Base-by-base conservation (phyloP, 2,797 vertebrate genomes). In the Sandelia bainsii region DNA sequence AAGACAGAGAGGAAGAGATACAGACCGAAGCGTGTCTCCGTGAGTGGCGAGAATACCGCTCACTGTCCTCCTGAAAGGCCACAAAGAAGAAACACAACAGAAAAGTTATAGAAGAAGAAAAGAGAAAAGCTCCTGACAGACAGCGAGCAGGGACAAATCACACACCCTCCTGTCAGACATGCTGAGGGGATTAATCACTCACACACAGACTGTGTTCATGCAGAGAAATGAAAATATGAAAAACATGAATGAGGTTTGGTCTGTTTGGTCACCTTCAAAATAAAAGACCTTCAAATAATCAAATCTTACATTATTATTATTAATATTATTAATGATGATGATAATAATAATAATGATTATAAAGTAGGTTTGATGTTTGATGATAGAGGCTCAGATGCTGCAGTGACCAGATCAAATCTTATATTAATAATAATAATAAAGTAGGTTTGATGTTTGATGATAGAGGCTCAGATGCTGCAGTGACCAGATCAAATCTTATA, bases 1-100 rank as follows among this genome's bases (percentile, higher is more conserved):
- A 20, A 3, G 19, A 29, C 8, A 34, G 8, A 52, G 22, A 37
- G 13, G 8, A 67, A 0, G 25, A 70, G 63, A 87, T 95, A 98
- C 97, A 95, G 83, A 99, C 97, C 97, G 96, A 97, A 2, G 96
- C 64, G 86, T 94, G 94, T 88, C 96, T 97, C 87, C 96, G 89
- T 75, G 95, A 90, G 92, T 93, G 95, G 80, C 93, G 96, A 3
- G 96, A 96, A 59, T 95, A 98, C 25, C 94, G 95, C 90, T 98
- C 97, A 81, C 95, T 98, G 92, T 98, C 97, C 93, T 98, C 97
- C 97, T 99, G 93, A 73, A 67, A 84, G 79, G 91, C 92, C 79
- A 62, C 84, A 80, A 81, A 91, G 62, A 51, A 87, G 66, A 90
- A 0, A 91, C 83, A 89, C 79, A 82, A n/a, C 25, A 63, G 23